Conservation (phyloP, 2,888 invertebrate species). For the Tyria jacobaeae region DNA sequence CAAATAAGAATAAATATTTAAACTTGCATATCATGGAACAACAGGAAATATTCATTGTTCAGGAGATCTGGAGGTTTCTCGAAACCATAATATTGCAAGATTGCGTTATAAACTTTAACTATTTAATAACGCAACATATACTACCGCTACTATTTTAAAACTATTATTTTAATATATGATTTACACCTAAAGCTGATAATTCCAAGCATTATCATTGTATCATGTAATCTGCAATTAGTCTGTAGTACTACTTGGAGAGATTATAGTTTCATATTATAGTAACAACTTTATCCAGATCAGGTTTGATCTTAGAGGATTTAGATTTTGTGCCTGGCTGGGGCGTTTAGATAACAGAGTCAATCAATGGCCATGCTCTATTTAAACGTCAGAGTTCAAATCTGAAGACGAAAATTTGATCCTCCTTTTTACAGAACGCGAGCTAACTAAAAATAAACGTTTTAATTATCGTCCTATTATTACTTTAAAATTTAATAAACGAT, state of each 20-base stretch:
- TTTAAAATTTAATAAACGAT: not conserved
- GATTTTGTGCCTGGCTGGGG: not conserved
- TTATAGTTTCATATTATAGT: not conserved
- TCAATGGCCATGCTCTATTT: not conserved
- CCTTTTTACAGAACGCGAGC: not conserved
- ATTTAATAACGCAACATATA: too few species aligned
- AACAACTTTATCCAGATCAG: not conserved
- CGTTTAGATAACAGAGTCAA: not conserved
- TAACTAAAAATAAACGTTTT: not conserved
- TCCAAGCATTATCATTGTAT: too few species aligned
- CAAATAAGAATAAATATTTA: too few species aligned
- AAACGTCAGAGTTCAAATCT: not conserved
- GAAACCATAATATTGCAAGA: too few species aligned
- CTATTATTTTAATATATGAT: too few species aligned
- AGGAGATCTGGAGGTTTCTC: too few species aligned
- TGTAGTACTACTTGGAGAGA: not conserved
- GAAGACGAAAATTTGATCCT: not conserved
- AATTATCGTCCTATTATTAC: not conserved
- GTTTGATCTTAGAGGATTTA: not conserved
- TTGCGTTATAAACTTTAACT: too few species aligned
- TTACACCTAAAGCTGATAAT: too few species aligned
- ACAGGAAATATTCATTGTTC: too few species aligned
- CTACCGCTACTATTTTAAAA: too few species aligned
- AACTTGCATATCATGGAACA: too few species aligned
- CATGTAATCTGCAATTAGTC: not conserved